A percentile compares a stretch with the other conserved stretches of the same genome.
Evolutionary conservation across 2,797 vertebrate species (phyloP).

Genomic region (Eptatretus atami): DNA sequence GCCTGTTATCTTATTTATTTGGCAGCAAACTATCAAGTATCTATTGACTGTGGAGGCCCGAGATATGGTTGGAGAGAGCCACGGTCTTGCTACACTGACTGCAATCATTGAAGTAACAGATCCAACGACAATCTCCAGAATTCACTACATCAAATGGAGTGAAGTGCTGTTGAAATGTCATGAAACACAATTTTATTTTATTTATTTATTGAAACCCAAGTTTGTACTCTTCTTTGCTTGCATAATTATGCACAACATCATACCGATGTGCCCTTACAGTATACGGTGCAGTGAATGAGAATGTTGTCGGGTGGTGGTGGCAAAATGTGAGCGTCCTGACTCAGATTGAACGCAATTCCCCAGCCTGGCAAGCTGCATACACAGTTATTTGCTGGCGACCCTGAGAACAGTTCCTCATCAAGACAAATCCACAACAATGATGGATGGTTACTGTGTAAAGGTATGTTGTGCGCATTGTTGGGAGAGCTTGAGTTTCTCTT

Average conservation of each 20-base stretch:
- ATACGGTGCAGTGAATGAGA: constrained; percentile 52
- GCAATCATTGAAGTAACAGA: constrained; percentile 60
- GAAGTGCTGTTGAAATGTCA: no score
- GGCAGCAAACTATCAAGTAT: constrained; percentile 71
- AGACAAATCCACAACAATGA: constrained; percentile 48
- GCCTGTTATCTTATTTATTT: not conserved
- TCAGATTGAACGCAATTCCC: constrained; percentile 53
- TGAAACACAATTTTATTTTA: no score
- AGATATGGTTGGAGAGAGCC: constrained; percentile 84
- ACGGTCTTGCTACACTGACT: constrained; percentile 64
- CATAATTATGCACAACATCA: no score
- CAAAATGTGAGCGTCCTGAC: constrained; percentile 59
- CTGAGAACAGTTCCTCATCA: constrained; percentile 43
- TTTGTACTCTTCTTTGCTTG: no score
- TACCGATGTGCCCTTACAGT: constrained; percentile 18
- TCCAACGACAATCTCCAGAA: constrained; percentile 81
- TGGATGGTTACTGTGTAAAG: constrained; percentile 63
- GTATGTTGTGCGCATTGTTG: constrained; percentile 15
- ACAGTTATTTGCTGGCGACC: constrained; percentile 62
- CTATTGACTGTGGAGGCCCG: constrained; percentile 63
- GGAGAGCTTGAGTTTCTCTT: no score
- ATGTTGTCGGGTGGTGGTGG: constrained; percentile 37
- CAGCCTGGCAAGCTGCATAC: constrained; percentile 72
- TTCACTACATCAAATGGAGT: constrained; percentile 57
- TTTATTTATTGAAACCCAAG: no score